Conservation (phyloP, 2,888 invertebrate species). For the Linnaemya vulpina region DNA sequence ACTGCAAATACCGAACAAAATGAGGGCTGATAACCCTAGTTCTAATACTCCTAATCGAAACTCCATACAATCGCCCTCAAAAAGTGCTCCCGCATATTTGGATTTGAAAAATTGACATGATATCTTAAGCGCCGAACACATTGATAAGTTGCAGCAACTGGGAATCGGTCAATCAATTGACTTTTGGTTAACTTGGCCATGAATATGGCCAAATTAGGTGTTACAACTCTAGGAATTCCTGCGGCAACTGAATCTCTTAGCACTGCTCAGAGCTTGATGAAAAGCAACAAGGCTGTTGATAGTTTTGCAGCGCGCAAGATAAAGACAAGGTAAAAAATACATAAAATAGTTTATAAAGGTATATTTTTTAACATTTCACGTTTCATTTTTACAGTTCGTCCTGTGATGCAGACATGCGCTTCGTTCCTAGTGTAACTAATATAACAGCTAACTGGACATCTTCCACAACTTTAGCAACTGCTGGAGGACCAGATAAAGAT, state of each 20-base stretch:
- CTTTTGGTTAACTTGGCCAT: conserved; percentile 86
- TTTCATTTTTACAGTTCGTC: conserved; percentile 54
- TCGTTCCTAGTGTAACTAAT: conserved; percentile 74
- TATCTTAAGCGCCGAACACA: conserved; percentile 85
- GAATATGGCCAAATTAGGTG: conserved; percentile 84
- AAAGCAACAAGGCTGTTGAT: conserved; percentile 8
- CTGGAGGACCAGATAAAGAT: conserved; percentile 65
- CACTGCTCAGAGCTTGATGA: conserved; percentile 21
- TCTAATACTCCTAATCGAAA: conserved; percentile 37
- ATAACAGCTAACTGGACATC: conserved; percentile 67
- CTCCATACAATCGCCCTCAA: conserved; percentile 69
- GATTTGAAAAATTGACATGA: conserved; percentile 85
- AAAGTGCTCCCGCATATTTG: conserved; percentile 82
- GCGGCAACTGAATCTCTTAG: not conserved
- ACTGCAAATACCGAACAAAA: conserved; percentile 67
- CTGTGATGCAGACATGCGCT: conserved; percentile 79
- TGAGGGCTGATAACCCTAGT: conserved; percentile 78
- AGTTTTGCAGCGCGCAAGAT: conserved; percentile 6
- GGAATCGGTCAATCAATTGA: conserved; percentile 86
- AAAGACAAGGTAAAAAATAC: conserved; percentile 3
- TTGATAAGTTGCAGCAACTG: conserved; percentile 85
- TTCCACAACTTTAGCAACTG: conserved; percentile 60
- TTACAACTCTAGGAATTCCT: conserved; percentile 24
- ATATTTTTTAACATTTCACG: not conserved
- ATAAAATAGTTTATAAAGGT: not conserved